Percentiles rank a stretch among this genome's conserved stretches.
Conservation (phyloP, 2,797 vertebrate species). For the Neomorphus geoffroyi region DNA sequence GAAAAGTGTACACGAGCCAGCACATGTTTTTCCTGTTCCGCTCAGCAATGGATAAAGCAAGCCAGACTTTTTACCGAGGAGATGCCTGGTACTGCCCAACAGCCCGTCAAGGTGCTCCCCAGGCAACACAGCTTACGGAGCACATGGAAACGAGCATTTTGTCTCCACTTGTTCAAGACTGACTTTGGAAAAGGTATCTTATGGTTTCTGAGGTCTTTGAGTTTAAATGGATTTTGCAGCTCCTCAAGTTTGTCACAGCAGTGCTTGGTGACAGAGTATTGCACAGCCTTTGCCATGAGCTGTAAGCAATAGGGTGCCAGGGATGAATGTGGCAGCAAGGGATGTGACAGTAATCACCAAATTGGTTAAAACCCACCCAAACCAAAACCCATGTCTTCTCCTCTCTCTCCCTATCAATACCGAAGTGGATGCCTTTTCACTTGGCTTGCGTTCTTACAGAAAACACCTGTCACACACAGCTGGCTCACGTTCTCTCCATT, state of each 20-base stretch:
- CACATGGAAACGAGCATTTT: slow-evolving; percentile 18
- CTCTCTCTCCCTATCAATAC: neutral
- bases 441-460: neutral
- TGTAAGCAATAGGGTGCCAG: neutral
- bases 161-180: slow-evolving; percentile 30
- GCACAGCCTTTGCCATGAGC: neutral
- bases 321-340: neutral
- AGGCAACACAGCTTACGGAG: neutral
- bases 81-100: slow-evolving; percentile 9
- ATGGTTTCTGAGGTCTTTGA: neutral
- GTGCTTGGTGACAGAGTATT: neutral
- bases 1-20: slow-evolving; percentile 7
- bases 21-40: slow-evolving; percentile 26
- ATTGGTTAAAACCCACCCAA: neutral
- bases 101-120: neutral
- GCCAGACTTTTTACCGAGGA: slow-evolving; percentile 37
- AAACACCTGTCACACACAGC: neutral
- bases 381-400: neutral
- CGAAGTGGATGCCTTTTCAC: neutral
- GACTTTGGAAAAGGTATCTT: slow-evolving; percentile 1
- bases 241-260: neutral
- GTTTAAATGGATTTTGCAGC: too few species aligned
- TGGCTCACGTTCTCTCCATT: neutral
- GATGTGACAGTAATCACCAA: neutral
- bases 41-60: slow-evolving; percentile 49